Evolutionary conservation across 2,888 invertebrate species (phyloP), one percentile per base, ranked within the genome.

Genomic region (Orthosia incerta): DNA sequence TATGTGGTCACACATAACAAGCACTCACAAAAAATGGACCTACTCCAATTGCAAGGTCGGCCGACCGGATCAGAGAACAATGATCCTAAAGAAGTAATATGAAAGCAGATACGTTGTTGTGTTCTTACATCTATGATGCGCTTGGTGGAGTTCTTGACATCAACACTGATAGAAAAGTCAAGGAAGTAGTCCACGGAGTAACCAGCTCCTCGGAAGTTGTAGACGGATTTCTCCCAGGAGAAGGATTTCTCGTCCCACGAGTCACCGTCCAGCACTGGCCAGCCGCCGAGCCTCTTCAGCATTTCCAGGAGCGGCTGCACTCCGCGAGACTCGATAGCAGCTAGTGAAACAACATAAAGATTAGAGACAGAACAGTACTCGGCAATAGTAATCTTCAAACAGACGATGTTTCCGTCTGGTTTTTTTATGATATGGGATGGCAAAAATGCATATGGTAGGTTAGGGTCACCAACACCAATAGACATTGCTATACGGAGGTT

Each of bases 181-280:
- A 99, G 97, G 93, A 99, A 98, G 91, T 99, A 98, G 94, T 99
- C 98, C 76, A 98, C 98, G 80, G 98, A 98, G 94, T 98, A 98
- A 4, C 99, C 99, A 66, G 97, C 95, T 68, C 96, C 94, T 57
- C 98, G 97, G 95, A 98, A 98, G 79, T 97, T 97, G 95, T 98
- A 98, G 12, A 98, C 98, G 0, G 98, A 97, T 83, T 98, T 96
- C 86, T 97, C 97, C 99, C 99, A 99, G 80, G 97, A 97, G 96
- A 98, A 99, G 16, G 95, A 92, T 0, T 92, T 93, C 50, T 97
- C 97, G 83, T 97, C 97, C 99, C 99, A 99, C 0, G 91, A 82
- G 48, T 97, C 96, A 0, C 98, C 98, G 82, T 98, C 98, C 53
- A 99, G 95, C n/a, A 98, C 98, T 0, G 99, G 99, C 99, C 99